These are phyloP conservation scores for Harpalus rufipes DNA, from an alignment of 2,888 invertebrate genomes.

Conservation along the genomic window DNA sequence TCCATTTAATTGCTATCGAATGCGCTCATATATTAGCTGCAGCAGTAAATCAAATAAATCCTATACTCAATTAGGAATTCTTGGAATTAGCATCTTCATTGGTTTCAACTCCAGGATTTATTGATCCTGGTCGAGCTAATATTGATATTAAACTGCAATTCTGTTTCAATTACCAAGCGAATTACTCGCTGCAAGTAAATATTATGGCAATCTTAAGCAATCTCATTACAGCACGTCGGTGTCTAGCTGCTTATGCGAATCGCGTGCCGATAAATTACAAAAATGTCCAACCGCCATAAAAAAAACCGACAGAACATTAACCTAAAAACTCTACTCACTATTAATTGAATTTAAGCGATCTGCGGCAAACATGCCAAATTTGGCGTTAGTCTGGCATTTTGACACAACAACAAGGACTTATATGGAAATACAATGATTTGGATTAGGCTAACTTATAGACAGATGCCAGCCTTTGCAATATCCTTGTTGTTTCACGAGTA, in stretches of 20 bases:
- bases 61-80: not conserved
- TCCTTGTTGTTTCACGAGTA: conserved; percentile 13
- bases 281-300: conserved; percentile 42
- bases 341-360: conserved; percentile 59
- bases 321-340: conserved; percentile 43
- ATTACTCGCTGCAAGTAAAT: conserved; percentile 33
- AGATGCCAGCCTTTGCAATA: conserved; percentile 34
- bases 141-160: conserved; percentile 19
- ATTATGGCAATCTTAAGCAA: conserved; percentile 19
- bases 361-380: conserved; percentile 52
- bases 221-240: conserved; percentile 22
- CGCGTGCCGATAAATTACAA: conserved; percentile 48
- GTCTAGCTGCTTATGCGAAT: not conserved
- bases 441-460: conserved; percentile 14
- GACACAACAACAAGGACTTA: conserved; percentile 16
- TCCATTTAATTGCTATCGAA: not conserved
- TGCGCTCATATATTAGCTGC: not conserved
- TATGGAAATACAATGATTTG: conserved; percentile 32
- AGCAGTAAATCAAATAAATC: not conserved
- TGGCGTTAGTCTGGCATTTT: conserved; percentile 38
- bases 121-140: conserved; percentile 17
- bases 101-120: conserved; percentile 25
- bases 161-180: conserved; percentile 27
- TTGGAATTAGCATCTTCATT: conserved; percentile 2
- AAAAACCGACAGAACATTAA: conserved; percentile 51